Evolutionary conservation across 1,140 invertebrate genomes (phyloP), one percentile per base, ranked within the genome.

Genomic region (Venustaconcha ellipsiformis): DNA sequence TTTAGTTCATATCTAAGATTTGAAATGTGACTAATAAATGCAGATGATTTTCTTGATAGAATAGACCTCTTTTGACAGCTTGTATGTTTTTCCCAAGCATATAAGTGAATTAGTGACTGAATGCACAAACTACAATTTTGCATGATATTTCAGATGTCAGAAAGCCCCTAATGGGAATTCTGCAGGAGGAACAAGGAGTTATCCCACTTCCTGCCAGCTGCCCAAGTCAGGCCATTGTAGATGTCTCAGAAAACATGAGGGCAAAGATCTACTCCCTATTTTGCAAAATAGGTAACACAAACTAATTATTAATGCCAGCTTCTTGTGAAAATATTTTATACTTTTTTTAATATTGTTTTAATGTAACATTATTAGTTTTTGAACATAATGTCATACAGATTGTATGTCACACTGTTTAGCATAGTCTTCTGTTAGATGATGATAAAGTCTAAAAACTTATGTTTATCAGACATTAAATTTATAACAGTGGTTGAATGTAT

Each of bases 231-330:
- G 82, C 89, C 20, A 88, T 90, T 55, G 86, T 89, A 14, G 90
- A 91, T 78, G 87, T 91, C 13, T 86, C 82, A 12, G 90, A 90
- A 71, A 91, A 90, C 68, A 86, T 90, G 85, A 81, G 90, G 69
- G 88, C 89, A 18, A 91, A 91, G 75, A 84, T 91, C 14, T 90
- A 90, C 76, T 87, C 88, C 15, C 64, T 90, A 15, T 90, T 90
- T 78, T 87, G 83, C 78, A 90, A 89, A 80, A 83, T 89, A 26
- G 89, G 86, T 87, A 75, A 74, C 20, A 26, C 26, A 30, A 48
- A n/a, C 15, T 15, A 17, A 69, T 62, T 26, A 3, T 57, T n/a
- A 37, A 67, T 67, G 6, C 37, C 37, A 48, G 11, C 37, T 48
- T 8, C 37, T 48, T 48, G 6, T 48, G 37, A 48, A 48, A 48